These are phyloP conservation scores for Oreochromis niloticus DNA, from an alignment of 2,113 vertebrate genomes.

Conservation along the genomic window DNA sequence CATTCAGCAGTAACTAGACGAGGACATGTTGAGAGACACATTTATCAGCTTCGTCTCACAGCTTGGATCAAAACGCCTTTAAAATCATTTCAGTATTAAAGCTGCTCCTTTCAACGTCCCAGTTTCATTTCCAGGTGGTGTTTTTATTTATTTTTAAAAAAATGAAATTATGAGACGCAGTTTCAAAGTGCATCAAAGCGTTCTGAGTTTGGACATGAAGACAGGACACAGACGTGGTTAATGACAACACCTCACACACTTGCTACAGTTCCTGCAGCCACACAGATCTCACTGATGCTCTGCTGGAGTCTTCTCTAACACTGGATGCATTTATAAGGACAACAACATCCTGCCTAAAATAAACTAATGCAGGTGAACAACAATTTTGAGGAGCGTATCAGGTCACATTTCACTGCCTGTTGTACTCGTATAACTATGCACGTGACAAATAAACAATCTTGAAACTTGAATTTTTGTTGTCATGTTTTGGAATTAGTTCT, in stretches of 20 bases:
- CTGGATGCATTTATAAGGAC: fast-evolving
- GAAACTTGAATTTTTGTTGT: fast-evolving
- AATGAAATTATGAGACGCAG: neutral
- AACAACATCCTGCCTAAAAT: neutral
- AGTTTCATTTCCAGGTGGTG: neutral
- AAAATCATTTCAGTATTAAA: fast-evolving
- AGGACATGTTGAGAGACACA: fast-evolving
- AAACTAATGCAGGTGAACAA: neutral
- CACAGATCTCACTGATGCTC: too few relatives aligned
- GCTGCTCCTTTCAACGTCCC: neutral
- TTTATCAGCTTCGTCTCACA: fast-evolving
- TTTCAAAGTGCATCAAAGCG: neutral
- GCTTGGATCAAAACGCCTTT: fast-evolving
- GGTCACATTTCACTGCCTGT: fast-evolving
- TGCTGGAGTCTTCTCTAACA: neutral
- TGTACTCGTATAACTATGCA: neutral
- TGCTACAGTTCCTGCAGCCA: neutral
- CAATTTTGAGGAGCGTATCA: fast-evolving
- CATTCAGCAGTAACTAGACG: neutral
- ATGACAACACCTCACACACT: fast-evolving
- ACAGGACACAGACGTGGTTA: fast-evolving
- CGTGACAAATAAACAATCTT: too few relatives aligned
- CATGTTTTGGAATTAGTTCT: neutral
- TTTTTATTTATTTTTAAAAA: neutral
- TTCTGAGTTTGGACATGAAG: neutral